phyloP scores from a whole-genome alignment of 2,797 vertebrate species.

The Triplophysa yarkandensis region DNA sequence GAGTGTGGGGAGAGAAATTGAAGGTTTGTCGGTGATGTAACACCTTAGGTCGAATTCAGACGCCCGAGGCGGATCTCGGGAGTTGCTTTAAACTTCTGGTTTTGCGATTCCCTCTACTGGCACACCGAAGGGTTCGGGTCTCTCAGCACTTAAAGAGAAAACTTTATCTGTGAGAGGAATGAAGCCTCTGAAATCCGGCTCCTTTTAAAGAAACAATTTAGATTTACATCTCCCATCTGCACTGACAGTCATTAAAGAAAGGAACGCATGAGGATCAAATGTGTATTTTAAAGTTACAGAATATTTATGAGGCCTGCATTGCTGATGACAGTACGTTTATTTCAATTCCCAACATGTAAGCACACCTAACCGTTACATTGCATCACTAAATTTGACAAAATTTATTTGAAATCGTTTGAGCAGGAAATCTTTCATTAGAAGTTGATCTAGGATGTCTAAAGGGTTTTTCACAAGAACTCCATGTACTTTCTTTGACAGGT shows the following conservation, averaged over 20 bases:
- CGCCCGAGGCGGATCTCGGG: constrained; percentile 54
- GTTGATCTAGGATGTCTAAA: neutral
- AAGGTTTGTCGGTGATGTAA: constrained; percentile 57
- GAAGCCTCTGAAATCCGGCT: constrained; percentile 26
- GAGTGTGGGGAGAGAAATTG: constrained; percentile 48
- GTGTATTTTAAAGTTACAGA: neutral
- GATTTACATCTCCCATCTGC: constrained; percentile 9
- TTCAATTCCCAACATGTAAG: constrained; percentile 8
- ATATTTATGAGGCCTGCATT: neutral
- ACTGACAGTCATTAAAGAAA: neutral
- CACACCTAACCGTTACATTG: constrained; percentile 32
- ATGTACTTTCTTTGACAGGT: neutral
- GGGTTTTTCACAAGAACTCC: neutral
- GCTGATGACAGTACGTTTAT: neutral
- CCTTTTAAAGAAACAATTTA: constrained; percentile 26
- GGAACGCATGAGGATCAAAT: neutral
- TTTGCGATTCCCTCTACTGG: constrained; percentile 42
- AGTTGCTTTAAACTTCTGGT: constrained; percentile 51
- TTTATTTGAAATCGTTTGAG: neutral
- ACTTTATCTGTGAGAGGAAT: constrained; percentile 47
- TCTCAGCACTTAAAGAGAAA: constrained; percentile 45
- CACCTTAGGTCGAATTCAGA: constrained; percentile 55
- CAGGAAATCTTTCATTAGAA: neutral
- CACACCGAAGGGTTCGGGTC: constrained; percentile 34
- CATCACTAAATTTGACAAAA: constrained; percentile 34